phyloP scores from a whole-genome alignment of 2,797 vertebrate species.

The Karalla daura region DNA sequence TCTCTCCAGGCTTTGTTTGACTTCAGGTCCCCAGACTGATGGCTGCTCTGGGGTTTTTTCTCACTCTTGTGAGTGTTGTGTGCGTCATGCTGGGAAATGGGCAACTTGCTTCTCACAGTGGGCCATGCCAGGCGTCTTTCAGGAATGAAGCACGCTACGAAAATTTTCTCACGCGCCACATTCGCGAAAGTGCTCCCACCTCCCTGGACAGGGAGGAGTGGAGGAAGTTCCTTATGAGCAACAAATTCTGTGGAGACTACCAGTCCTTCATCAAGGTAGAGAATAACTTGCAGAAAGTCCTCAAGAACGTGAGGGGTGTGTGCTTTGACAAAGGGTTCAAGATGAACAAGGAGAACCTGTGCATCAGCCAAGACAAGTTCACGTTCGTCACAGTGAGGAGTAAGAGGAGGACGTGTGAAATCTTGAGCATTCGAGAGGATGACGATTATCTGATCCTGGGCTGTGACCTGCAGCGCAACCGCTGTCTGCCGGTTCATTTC shows the following conservation, averaged over 20 bases:
- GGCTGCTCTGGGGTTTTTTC: no score
- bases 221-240: constrained; percentile 63
- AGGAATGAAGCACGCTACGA: constrained; percentile 67
- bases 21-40: no score
- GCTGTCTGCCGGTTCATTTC: constrained; percentile 83
- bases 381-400: constrained; percentile 80
- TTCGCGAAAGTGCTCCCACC: constrained; percentile 56
- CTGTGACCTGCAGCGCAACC: constrained; percentile 74
- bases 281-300: constrained; percentile 59
- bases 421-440: constrained; percentile 66
- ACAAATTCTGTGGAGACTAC: constrained; percentile 76
- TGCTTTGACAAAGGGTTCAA: constrained; percentile 74
- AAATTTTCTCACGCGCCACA: constrained; percentile 75
- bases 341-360: constrained; percentile 70
- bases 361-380: constrained; percentile 80
- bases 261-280: constrained; percentile 80
- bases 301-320: constrained; percentile 70
- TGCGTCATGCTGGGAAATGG: constrained; percentile 47
- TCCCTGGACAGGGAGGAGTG: constrained; percentile 68
- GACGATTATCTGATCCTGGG: constrained; percentile 84
- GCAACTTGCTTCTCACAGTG: constrained; percentile 52
- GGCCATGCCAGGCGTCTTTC: constrained; percentile 76
- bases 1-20: no score
- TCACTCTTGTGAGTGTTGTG: constrained; percentile 20
- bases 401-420: constrained; percentile 60